phyloP scores from a whole-genome alignment of 2,113 vertebrate species.

The Barnardius zonarius region DNA sequence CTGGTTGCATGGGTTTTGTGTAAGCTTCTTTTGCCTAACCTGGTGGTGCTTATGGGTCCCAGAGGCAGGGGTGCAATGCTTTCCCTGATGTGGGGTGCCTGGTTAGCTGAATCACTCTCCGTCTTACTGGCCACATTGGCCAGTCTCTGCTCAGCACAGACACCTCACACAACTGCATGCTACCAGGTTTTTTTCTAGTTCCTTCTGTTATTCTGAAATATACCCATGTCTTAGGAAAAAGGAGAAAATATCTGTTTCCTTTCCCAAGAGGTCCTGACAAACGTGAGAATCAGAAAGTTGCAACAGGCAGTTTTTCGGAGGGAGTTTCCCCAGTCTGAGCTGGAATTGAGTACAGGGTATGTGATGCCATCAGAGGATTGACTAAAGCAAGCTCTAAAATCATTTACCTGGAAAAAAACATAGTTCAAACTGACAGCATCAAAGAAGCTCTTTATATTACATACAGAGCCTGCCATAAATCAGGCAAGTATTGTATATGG shows the following conservation, averaged over 20 bases:
- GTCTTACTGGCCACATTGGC: neutral
- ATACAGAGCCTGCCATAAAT: neutral
- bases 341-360: neutral
- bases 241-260: neutral
- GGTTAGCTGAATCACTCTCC: neutral
- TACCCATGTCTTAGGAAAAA: neutral
- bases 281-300: neutral
- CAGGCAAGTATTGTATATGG: neutral
- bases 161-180: neutral
- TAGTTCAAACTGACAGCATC: neutral
- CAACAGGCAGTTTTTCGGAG: neutral
- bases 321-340: neutral
- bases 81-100: fast-evolving
- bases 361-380: neutral
- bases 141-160: neutral
- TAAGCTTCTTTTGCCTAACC: neutral
- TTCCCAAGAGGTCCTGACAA: neutral
- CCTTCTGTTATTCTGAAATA: neutral
- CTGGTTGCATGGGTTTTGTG: neutral
- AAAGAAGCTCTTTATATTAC: neutral
- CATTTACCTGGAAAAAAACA: neutral
- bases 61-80: neutral
- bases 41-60: neutral
- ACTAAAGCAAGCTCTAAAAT: neutral
- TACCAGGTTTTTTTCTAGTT: neutral